Conservation (phyloP, 1,140 invertebrate genomes). For the Chlorops oryzae region DNA sequence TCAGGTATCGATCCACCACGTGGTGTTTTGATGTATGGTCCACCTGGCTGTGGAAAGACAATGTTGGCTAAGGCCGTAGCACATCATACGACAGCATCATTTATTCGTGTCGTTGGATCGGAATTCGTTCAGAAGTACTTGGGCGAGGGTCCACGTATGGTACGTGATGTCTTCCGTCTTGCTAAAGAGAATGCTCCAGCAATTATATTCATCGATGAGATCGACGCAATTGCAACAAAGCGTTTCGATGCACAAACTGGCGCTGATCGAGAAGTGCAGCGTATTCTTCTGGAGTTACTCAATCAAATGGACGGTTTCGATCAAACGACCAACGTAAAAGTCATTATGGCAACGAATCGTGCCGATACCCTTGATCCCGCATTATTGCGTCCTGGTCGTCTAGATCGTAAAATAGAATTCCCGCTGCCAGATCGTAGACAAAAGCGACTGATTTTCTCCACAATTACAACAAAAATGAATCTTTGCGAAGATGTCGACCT, state of each 20-base stretch:
- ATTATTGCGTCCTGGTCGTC: conserved; percentile 88
- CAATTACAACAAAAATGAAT: conserved; percentile 98
- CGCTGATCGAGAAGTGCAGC: conserved; percentile 97
- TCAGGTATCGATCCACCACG: conserved; percentile 86
- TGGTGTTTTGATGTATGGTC: conserved; percentile 98
- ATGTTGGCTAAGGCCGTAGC: conserved; percentile 99
- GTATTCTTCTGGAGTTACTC: conserved; percentile 92
- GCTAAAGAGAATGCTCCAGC: conserved; percentile 99
- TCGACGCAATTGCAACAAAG: conserved; percentile 98
- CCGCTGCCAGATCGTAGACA: conserved; percentile 95
- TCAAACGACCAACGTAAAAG: conserved; percentile 99
- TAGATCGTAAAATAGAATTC: conserved; percentile 99
- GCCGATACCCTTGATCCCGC: conserved; percentile 98
- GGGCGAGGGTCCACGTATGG: conserved; percentile 98
- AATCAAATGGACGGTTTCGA: conserved; percentile 99
- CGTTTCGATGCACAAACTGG: conserved; percentile 98
- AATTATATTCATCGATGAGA: conserved; percentile 99
- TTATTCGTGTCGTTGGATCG: conserved; percentile 97
- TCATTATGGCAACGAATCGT: conserved; percentile 98
- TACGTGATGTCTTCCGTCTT: conserved; percentile 95
- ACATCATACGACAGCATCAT: conserved; percentile 95
- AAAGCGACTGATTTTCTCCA: conserved; percentile 96
- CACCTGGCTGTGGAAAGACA: conserved; percentile 90
- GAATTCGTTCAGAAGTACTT: conserved; percentile 99
- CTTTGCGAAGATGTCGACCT: conserved; percentile 98